Evolutionary conservation across 1,140 invertebrate species (phyloP), one percentile per base, ranked within the genome.

Genomic region (Heliconius nattereri): DNA sequence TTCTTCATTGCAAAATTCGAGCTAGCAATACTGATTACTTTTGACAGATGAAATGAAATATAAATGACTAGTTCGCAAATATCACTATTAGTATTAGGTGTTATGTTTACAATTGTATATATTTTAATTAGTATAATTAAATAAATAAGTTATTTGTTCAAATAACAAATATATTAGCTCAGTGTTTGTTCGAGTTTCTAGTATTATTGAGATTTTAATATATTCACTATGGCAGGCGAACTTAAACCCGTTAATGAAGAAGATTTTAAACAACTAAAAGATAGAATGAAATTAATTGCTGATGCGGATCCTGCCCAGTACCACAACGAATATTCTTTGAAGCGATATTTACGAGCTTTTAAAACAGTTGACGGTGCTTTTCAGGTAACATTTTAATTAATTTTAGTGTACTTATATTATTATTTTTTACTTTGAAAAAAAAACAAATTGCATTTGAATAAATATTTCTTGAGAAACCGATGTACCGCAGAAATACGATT

Each of bases 281-380:
- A 95, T 81, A 94, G 96, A 74, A 96, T 97, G 96, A 96, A 96
- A 91, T 87, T 97, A 76, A 97, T 97, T 79, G 95, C 92, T 11
- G 96, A 96, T 79, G 96, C 96, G 20, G 96, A 97, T 92, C 96
- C 96, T 16, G 93, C 89, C 26, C 96, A 97, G 86, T 97, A 96
- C 84, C 96, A 97, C 78, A 97, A 97, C 90, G 96, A 96, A 49
- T 97, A 95, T 92, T 96, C 96, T 19, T 86, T 97, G n/a, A 95
- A 94, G 82, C 92, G 96, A 86, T 97, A 97, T 93, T 88, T 97
- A 60, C 92, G 95, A 85, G 97, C 97, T 11, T 97, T 97, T 84
- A 96, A 96, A 91, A 96, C 95, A 32, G 95, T 96, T 76, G 97
- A 97, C 90, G 95, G 95, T 84, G 96, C 97, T 76, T 97, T 97